These are phyloP conservation scores for Mylabris phalerata DNA, from an alignment of 1,140 invertebrate genomes.

Conservation along the genomic window DNA sequence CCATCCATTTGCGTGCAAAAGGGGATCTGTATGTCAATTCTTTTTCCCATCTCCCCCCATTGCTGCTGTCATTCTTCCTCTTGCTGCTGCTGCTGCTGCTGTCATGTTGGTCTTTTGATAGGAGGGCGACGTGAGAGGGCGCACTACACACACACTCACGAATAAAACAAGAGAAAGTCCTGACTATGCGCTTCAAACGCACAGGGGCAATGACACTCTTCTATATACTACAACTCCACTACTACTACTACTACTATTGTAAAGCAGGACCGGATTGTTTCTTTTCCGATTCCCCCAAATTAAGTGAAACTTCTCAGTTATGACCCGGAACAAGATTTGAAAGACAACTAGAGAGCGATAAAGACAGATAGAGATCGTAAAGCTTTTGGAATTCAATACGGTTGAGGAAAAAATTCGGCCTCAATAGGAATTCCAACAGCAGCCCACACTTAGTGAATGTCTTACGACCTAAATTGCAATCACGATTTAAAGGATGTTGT, in stretches of 20 bases:
- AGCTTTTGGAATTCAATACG: neutral
- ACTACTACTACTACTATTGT: too few species aligned
- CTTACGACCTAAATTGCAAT: slow-evolving; percentile 10
- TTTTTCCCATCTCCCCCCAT: too few species aligned
- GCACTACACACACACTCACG: neutral
- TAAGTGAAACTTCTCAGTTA: neutral
- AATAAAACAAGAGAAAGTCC: slow-evolving; percentile 8
- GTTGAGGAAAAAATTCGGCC: slow-evolving; percentile 6
- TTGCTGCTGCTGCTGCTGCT: too few species aligned
- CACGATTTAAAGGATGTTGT: slow-evolving; percentile 1
- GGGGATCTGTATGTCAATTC: too few species aligned
- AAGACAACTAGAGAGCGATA: neutral
- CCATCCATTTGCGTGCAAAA: too few species aligned
- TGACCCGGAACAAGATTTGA: neutral
- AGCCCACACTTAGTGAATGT: slow-evolving; percentile 4
- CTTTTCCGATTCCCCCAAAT: neutral
- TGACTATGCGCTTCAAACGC: slow-evolving; percentile 7
- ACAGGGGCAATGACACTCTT: slow-evolving; percentile 5
- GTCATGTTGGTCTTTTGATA: too few species aligned
- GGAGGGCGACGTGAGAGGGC: slow-evolving; percentile 10
- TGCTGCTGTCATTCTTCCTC: too few species aligned
- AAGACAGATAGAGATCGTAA: neutral
- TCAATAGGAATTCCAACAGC: slow-evolving; percentile 10
- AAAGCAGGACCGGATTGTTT: slow-evolving; percentile 6
- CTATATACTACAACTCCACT: too few species aligned